Percentiles rank a stretch among this genome's conserved stretches.
phyloP scores from a whole-genome alignment of 2,113 vertebrate species.

The Nannospalax galili region DNA sequence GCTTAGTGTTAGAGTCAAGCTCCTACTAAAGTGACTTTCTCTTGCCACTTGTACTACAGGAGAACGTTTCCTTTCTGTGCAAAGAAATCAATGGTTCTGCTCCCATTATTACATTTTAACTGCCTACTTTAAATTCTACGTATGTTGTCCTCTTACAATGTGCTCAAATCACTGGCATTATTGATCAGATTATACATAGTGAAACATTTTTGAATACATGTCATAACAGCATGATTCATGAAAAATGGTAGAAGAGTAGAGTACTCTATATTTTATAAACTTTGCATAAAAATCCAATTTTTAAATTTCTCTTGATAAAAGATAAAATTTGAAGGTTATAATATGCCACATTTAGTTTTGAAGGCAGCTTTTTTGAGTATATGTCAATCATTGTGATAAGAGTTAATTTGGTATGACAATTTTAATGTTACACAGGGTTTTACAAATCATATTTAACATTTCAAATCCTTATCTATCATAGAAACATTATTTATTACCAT shows the following conservation, averaged over 20 bases:
- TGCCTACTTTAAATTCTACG: neutral
- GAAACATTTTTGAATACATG: neutral
- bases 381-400: neutral
- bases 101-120: neutral
- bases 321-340: neutral
- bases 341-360: neutral
- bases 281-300: neutral
- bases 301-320: neutral
- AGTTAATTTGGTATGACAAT: constrained; percentile 1
- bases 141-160: neutral
- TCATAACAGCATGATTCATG: neutral
- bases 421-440: neutral
- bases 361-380: neutral
- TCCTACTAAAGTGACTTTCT: neutral
- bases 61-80: neutral
- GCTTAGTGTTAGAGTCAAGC: neutral
- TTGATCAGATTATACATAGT: neutral
- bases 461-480: neutral
- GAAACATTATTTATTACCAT: neutral
- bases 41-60: neutral
- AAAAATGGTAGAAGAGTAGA: neutral
- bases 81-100: neutral
- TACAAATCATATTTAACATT: constrained; percentile 26
- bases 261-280: neutral
- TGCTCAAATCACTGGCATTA: neutral